These are phyloP conservation scores for Drosophila limbata DNA, from an alignment of 2,888 invertebrate genomes.

Conservation along the genomic window DNA sequence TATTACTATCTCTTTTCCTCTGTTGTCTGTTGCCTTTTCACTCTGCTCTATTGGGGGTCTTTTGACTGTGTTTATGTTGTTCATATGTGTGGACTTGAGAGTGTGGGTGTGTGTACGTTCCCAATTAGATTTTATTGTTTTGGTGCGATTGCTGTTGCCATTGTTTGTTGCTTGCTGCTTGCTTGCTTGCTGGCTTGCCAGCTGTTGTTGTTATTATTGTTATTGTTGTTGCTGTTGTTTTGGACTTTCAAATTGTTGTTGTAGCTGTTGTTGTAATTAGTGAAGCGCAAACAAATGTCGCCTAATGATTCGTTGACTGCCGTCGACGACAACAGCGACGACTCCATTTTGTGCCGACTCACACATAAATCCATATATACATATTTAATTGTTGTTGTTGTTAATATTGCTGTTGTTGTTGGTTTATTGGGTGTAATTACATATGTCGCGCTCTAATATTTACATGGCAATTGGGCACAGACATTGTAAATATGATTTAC, in stretches of 20 bases:
- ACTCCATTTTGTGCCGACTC: slow-evolving; percentile 64
- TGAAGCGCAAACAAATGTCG: slow-evolving; percentile 81
- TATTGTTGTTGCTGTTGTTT: slow-evolving; percentile 43
- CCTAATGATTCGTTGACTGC: slow-evolving; percentile 77
- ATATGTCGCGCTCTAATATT: slow-evolving; percentile 74
- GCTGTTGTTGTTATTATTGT: slow-evolving; percentile 30
- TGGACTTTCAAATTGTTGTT: slow-evolving; percentile 52
- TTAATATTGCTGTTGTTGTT: slow-evolving; percentile 35
- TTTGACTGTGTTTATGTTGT: slow-evolving; percentile 26
- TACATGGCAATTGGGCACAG: slow-evolving; percentile 68
- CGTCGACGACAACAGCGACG: slow-evolving; percentile 52
- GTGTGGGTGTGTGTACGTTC: slow-evolving; percentile 62
- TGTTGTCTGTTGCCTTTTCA: slow-evolving; percentile 14
- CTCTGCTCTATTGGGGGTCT: slow-evolving; percentile 35
- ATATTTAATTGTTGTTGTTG: slow-evolving; percentile 36
- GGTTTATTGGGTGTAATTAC: slow-evolving; percentile 70
- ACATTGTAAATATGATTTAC: slow-evolving; percentile 64
- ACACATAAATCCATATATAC: slow-evolving; percentile 45
- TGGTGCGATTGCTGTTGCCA: slow-evolving; percentile 68
- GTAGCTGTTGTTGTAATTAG: slow-evolving; percentile 76
- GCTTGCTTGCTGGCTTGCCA: slow-evolving; percentile 30
- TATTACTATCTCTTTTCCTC: slow-evolving; percentile 14
- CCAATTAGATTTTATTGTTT: slow-evolving; percentile 83
- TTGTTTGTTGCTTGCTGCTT: slow-evolving; percentile 57
- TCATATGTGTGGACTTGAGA: slow-evolving; percentile 30